A percentile compares a stretch with the other conserved stretches of the same genome.
These are phyloP conservation scores for Amaurobius ferox DNA, from an alignment of 2,888 invertebrate species.

Conservation along the genomic window DNA sequence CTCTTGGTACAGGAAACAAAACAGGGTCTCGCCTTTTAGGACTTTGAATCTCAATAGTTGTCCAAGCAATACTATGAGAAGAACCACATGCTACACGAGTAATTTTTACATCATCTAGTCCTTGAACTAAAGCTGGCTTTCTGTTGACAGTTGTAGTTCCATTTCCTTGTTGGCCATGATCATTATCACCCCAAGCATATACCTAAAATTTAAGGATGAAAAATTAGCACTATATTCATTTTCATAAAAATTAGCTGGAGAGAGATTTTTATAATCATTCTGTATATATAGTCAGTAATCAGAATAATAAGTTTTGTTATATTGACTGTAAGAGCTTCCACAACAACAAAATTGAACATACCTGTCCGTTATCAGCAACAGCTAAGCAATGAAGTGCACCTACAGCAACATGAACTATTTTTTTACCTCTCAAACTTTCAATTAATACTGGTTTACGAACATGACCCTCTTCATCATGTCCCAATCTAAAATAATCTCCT, in stretches of 20 bases:
- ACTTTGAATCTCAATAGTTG: conserved; percentile 83
- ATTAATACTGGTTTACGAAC: conserved; percentile 93
- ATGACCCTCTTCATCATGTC: conserved; percentile 95
- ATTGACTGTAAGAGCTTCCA: no score
- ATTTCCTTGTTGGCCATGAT: conserved; percentile 97
- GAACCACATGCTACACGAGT: conserved; percentile 96
- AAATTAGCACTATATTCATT: not conserved
- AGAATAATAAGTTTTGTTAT: no score
- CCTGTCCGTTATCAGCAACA: conserved; percentile 90
- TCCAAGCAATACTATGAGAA: conserved; percentile 96
- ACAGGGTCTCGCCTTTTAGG: conserved; percentile 88
- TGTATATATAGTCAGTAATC: no score
- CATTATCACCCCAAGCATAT: conserved; percentile 98
- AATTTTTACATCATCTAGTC: conserved; percentile 89
- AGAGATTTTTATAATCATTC: no score
- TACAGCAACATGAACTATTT: conserved; percentile 95
- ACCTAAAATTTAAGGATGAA: conserved; percentile 82
- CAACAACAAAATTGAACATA: no score
- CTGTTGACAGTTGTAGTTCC: conserved; percentile 94
- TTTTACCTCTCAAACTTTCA: conserved; percentile 89
- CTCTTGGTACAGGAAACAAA: conserved; percentile 89
- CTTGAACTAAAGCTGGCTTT: conserved; percentile 91
- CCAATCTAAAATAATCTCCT: conserved; percentile 95
- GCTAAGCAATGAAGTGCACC: conserved; percentile 96
- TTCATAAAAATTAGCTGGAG: no score